These are phyloP conservation scores for Choristoneura fumiferana DNA, from an alignment of 1,140 invertebrate species.

Conservation along the genomic window DNA sequence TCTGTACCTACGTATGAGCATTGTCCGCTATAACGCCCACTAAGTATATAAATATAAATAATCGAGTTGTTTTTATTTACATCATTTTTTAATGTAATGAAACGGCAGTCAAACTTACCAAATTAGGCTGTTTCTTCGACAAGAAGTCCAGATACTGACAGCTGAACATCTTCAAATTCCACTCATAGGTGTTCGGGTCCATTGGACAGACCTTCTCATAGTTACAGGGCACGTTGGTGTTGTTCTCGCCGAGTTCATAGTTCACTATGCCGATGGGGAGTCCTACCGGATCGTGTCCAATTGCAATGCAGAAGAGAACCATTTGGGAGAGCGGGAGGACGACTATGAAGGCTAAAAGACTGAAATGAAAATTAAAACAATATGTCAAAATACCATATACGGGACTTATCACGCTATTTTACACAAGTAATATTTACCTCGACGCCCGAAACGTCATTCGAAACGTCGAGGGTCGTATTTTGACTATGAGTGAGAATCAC, in stretches of 20 bases:
- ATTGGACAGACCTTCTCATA: constrained; percentile 77
- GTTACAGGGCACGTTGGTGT: constrained; percentile 73
- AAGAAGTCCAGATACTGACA: constrained; percentile 88
- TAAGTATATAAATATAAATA: no score
- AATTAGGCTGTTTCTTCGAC: constrained; percentile 80
- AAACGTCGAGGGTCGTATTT: no score
- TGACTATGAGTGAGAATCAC: no score
- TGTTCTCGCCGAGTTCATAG: constrained; percentile 84
- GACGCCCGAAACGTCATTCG: no score
- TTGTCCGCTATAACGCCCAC: no score
- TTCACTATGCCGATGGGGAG: constrained; percentile 93
- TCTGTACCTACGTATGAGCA: no score
- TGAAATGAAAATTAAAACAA: constrained; percentile 57
- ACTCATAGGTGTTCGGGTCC: constrained; percentile 57
- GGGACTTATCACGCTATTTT: no score
- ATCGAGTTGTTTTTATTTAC: no score
- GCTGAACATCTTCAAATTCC: constrained; percentile 83
- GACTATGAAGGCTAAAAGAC: constrained; percentile 94
- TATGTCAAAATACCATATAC: no score
- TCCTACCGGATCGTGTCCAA: constrained; percentile 92
- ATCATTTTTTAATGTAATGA: no score
- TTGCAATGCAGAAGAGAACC: constrained; percentile 95
- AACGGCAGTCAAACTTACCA: constrained; percentile 72
- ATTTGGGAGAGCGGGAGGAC: constrained; percentile 95
- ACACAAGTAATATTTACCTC: no score